Conservation (phyloP, 2,888 invertebrate species). For the Leucophora obtusa region DNA sequence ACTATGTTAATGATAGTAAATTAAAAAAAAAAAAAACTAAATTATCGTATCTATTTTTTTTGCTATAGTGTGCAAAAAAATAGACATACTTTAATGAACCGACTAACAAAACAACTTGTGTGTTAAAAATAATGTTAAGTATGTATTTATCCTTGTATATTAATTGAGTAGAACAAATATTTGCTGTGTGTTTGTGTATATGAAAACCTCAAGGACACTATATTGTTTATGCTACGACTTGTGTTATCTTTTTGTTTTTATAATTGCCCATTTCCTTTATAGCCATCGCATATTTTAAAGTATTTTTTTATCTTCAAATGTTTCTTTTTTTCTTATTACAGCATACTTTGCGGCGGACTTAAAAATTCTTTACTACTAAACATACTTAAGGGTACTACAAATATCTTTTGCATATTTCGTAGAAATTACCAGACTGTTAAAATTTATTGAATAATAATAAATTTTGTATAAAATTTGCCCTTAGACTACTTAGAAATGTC, state of each 20-base stretch:
- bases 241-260: neutral
- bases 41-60: neutral
- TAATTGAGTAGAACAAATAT: slow-evolving; percentile 13
- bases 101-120: neutral
- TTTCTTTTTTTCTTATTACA: neutral
- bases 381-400: neutral
- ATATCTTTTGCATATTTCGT: neutral
- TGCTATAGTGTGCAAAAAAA: neutral
- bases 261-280: neutral
- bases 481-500: neutral
- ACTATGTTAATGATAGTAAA: neutral
- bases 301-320: neutral
- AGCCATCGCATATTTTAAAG: neutral
- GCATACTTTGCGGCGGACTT: neutral
- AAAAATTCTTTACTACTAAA: neutral
- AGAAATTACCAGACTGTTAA: neutral
- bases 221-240: neutral
- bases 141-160: slow-evolving; percentile 13
- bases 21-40: slow-evolving; percentile 6
- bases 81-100: neutral
- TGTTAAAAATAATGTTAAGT: slow-evolving; percentile 8
- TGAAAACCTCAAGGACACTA: slow-evolving; percentile 3
- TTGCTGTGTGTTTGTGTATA: neutral
- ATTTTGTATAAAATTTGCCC: neutral
- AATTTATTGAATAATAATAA: neutral